Conservation (phyloP, 2,797 vertebrate genomes). For the Helicolenus hilgendorfi region DNA sequence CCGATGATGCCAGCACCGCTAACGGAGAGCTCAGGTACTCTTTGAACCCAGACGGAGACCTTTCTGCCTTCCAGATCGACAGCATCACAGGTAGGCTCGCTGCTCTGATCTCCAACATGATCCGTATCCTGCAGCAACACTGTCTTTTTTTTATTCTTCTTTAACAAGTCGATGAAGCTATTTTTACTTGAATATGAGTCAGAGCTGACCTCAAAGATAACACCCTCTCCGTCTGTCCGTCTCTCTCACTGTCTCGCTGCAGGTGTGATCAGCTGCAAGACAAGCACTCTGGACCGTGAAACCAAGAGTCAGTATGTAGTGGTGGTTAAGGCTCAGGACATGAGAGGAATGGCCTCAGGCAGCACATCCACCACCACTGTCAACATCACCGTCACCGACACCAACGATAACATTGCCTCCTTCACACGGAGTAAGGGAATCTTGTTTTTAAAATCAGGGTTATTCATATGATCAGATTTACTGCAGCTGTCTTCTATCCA, state of each 20-base stretch:
- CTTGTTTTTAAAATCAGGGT: neutral
- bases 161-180: conserved; percentile 7
- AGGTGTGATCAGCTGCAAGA: conserved; percentile 92
- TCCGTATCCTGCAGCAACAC: neutral
- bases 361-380: conserved; percentile 92
- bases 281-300: conserved; percentile 93
- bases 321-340: conserved; percentile 93
- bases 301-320: conserved; percentile 89
- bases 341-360: conserved; percentile 79
- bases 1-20: conserved; percentile 84
- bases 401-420: conserved; percentile 95
- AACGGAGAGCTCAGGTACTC: conserved; percentile 83
- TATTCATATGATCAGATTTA: neutral
- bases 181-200: conserved; percentile 47
- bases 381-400: conserved; percentile 91
- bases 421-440: conserved; percentile 89
- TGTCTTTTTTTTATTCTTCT: neutral
- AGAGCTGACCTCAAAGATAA: conserved; percentile 36
- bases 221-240: conserved; percentile 15
- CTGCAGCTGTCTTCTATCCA: neutral
- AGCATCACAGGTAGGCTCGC: conserved; percentile 68
- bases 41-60: conserved; percentile 55
- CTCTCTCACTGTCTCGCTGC: conserved; percentile 31
- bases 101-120: neutral
- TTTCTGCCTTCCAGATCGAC: conserved; percentile 78